Conservation (phyloP, 2,113 vertebrate species). For the Eolophus roseicapilla region DNA sequence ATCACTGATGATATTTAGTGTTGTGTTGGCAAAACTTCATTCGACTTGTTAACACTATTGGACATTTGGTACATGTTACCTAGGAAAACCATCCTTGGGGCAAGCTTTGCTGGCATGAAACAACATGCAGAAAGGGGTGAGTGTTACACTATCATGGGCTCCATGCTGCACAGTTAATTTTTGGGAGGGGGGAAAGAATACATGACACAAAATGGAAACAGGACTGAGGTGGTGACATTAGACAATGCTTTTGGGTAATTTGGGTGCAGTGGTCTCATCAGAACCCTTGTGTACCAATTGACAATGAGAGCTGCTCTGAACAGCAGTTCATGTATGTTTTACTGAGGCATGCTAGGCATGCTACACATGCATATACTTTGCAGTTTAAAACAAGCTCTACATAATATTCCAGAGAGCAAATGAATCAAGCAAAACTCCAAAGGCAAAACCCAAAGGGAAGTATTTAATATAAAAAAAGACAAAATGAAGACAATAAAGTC, state of each 20-base stretch:
- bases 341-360: background rate
- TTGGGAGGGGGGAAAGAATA: background rate
- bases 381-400: background rate
- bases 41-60: background rate
- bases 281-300: background rate
- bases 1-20: background rate
- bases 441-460: background rate
- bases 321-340: background rate
- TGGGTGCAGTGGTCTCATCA: background rate
- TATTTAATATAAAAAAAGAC: background rate
- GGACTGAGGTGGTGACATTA: background rate
- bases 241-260: background rate
- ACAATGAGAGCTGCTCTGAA: accelerated
- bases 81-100: background rate
- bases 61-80: background rate
- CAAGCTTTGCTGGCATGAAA: background rate
- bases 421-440: background rate
- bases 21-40: background rate
- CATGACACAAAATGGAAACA: background rate
- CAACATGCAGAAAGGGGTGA: accelerated
- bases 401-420: background rate
- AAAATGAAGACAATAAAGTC: background rate
- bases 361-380: background rate
- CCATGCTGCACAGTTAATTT: background rate
- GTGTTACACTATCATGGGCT: background rate